Conservation (phyloP, 1,140 invertebrate genomes). For the Drosophila willistoni region DNA sequence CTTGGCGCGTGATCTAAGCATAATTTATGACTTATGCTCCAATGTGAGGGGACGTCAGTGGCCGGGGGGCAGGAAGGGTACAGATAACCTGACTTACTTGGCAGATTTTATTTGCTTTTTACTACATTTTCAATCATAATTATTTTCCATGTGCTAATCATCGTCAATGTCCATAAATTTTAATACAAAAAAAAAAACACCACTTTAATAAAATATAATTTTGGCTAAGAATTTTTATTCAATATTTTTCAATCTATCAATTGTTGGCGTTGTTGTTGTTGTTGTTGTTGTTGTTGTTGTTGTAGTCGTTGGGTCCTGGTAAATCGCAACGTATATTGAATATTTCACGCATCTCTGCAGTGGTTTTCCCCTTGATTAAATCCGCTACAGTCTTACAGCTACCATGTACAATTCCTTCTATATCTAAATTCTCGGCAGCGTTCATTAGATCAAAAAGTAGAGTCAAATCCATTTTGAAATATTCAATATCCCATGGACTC, state of each 20-base stretch:
- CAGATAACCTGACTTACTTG: not conserved
- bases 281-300: not conserved
- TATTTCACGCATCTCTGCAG: constrained; percentile 98
- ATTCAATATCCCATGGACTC: constrained; percentile 99
- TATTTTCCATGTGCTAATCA: too few relatives aligned
- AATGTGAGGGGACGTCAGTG: not conserved
- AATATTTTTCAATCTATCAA: too few relatives aligned
- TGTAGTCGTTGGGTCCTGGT: too few relatives aligned
- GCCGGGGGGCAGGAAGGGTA: not conserved
- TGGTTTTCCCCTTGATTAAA: constrained; percentile 96
- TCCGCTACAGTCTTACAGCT: constrained; percentile 99
- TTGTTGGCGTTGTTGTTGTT: constrained; percentile 63
- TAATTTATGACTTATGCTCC: constrained; percentile 49
- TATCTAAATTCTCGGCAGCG: constrained; percentile 99
- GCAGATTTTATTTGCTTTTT: not conserved
- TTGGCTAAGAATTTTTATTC: too few relatives aligned
- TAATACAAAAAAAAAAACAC: too few relatives aligned
- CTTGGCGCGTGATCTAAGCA: constrained; percentile 59
- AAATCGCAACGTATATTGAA: constrained; percentile 84
- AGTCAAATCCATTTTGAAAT: constrained; percentile 97
- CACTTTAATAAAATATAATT: too few relatives aligned
- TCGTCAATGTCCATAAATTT: too few relatives aligned
- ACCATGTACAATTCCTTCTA: constrained; percentile 97
- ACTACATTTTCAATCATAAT: too few relatives aligned
- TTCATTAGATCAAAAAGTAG: constrained; percentile 97